Evolutionary conservation across 2,113 vertebrate species (phyloP).

Genomic region (Mormyrus lacerda): DNA sequence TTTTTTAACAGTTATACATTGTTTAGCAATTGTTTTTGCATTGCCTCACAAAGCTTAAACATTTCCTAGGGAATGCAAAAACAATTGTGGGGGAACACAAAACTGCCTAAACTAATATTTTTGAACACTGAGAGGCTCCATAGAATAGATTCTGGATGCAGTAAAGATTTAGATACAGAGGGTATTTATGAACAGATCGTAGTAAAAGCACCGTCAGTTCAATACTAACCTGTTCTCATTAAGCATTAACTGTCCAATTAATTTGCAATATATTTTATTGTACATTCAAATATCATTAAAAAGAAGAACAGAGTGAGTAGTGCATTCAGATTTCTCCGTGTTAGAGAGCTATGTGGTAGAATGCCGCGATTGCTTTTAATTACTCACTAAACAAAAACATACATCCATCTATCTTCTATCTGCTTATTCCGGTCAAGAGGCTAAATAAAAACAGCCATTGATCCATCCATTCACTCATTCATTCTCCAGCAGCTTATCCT

Average conservation of each 20-base stretch:
- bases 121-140: background rate
- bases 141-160: background rate
- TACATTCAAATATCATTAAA: background rate
- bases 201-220: background rate
- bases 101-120: background rate
- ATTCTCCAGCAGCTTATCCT: background rate
- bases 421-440: background rate
- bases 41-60: background rate
- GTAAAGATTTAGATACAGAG: background rate
- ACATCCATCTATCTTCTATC: background rate
- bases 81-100: background rate
- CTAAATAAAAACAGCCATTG: background rate
- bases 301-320: background rate
- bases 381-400: slow-evolving; percentile 28
- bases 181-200: background rate
- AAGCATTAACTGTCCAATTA: background rate
- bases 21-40: background rate
- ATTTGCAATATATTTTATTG: background rate
- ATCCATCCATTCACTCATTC: background rate
- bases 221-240: background rate
- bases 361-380: slow-evolving; percentile 37
- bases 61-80: background rate
- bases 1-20: background rate
- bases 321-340: slow-evolving; percentile 11
- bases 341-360: slow-evolving; percentile 33